Percentiles rank a stretch among this genome's conserved stretches.
Evolutionary conservation across 2,888 invertebrate genomes (phyloP).

Genomic region (Trichopoda pennipes): DNA sequence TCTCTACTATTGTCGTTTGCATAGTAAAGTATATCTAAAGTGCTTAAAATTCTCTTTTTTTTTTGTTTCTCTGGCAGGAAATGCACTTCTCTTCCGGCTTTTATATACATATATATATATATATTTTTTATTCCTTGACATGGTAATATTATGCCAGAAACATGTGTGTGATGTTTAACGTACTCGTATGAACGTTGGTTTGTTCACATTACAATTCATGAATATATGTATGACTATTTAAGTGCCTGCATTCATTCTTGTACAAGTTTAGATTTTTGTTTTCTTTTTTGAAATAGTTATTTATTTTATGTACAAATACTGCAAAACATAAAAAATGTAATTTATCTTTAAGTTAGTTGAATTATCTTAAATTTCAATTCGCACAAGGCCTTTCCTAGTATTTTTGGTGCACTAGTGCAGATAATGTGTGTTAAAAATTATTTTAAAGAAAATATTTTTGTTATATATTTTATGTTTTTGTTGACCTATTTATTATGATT

Average conservation of each 20-base stretch:
- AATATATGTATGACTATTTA: background rate
- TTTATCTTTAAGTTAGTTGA: slow-evolving; percentile 20
- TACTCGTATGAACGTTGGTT: background rate
- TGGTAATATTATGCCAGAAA: slow-evolving; percentile 59
- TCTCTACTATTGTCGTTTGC: slow-evolving; percentile 69
- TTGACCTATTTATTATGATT: no score
- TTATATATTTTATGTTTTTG: no score
- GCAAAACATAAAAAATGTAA: slow-evolving; percentile 8
- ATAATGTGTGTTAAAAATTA: background rate
- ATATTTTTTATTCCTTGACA: slow-evolving; percentile 51
- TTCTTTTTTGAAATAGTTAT: slow-evolving; percentile 10
- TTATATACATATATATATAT: slow-evolving; percentile 71
- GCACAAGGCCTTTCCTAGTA: background rate
- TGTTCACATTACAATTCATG: slow-evolving; percentile 14
- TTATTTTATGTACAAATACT: slow-evolving; percentile 41
- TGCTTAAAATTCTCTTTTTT: slow-evolving; percentile 72
- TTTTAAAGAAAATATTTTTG: no score
- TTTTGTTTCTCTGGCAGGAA: slow-evolving; percentile 74
- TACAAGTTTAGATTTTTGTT: slow-evolving; percentile 18
- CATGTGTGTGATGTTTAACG: slow-evolving; percentile 8
- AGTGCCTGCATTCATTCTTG: slow-evolving; percentile 28
- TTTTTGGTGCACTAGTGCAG: slow-evolving; percentile 4
- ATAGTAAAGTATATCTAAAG: slow-evolving; percentile 74
- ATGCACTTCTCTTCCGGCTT: slow-evolving; percentile 76
- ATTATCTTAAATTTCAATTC: background rate